These are phyloP conservation scores for Bicyclus anynana DNA, from an alignment of 1,140 invertebrate species.

Conservation along the genomic window DNA sequence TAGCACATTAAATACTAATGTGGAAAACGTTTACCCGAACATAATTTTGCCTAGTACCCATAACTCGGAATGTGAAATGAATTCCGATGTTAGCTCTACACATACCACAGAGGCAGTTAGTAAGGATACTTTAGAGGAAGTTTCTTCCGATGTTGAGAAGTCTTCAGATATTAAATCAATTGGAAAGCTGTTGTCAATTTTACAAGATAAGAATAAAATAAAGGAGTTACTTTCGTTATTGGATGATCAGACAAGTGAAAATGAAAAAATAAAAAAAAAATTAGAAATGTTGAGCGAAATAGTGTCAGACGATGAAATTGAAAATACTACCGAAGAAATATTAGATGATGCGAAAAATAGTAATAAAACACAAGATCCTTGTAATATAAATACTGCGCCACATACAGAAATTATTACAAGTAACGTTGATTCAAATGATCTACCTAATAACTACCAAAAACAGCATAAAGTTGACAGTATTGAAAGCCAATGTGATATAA, in stretches of 20 bases:
- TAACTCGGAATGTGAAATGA: constrained; percentile 38
- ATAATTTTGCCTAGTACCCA: constrained; percentile 43
- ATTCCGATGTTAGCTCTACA: constrained; percentile 49
- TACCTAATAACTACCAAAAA: neutral
- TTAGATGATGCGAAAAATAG: neutral
- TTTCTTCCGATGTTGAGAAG: constrained; percentile 24
- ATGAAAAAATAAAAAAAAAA: constrained; percentile 66
- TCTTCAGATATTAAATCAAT: constrained; percentile 36
- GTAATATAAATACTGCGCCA: neutral
- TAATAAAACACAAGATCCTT: neutral
- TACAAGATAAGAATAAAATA: constrained; percentile 66
- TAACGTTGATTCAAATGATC: neutral
- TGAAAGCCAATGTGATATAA: neutral
- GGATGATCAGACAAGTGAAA: constrained; percentile 43
- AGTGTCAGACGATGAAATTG: constrained; percentile 40
- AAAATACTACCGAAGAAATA: neutral
- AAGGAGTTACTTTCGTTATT: constrained; percentile 54
- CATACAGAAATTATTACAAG: neutral
- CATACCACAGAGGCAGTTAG: constrained; percentile 19
- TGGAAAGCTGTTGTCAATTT: constrained; percentile 55
- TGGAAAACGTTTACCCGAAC: constrained; percentile 15
- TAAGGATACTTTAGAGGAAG: constrained; percentile 25
- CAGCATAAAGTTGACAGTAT: neutral
- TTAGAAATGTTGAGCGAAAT: constrained; percentile 62
- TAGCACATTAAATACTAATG: constrained; percentile 45